Evolutionary conservation across 2,888 invertebrate genomes (phyloP), one percentile per base, ranked within the genome.

Genomic region (Tigriopus californicus): DNA sequence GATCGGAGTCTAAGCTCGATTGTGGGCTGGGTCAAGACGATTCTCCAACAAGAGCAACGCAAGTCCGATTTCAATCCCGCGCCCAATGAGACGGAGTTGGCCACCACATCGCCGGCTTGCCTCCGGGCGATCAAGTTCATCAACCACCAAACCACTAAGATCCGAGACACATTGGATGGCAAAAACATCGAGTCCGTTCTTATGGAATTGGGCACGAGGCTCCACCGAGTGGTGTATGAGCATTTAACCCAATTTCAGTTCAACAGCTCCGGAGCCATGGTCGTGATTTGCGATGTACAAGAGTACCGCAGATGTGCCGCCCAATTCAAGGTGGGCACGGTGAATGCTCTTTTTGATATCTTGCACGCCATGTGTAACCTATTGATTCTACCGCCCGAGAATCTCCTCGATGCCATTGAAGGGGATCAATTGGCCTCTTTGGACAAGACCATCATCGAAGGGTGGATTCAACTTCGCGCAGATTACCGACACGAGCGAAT

Each of bases 281-380:
- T 91, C 70, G 90, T 89, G 1, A 91, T 98, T 66, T 95, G 94
- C 73, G 98, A 98, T 76, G 86, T 98, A 65, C 94, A 94, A 18
- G 95, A 95, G 72, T 97, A 97, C 72, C 78, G 94, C 20, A 85
- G 86, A 65, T 88, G 87, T 68, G 83, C 82, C n/a, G 83, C 85
- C 68, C 80, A 81, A 53, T 74, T 83, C 60, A 77, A 81, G 59
- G 82, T 89, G 10, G 76, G 83, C 2, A 73, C 89, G 56, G 84
- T 94, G 44, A 81, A 80, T 49, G 81, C 84, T 61, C 75, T 95
- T n/a, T 97, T 97, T 74, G 92, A 95, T 74, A 87, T 89, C 22
- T 76, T 98, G 48, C 92, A 95, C 72, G 89, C 92, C 2, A 79
- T 98, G 54, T 95, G 94, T 71, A 98, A 97, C 75, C 77, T 98